A percentile compares a stretch with the other conserved stretches of the same genome.
phyloP scores from a whole-genome alignment of 2,113 vertebrate species.

The Protobothrops flavoviridis region DNA sequence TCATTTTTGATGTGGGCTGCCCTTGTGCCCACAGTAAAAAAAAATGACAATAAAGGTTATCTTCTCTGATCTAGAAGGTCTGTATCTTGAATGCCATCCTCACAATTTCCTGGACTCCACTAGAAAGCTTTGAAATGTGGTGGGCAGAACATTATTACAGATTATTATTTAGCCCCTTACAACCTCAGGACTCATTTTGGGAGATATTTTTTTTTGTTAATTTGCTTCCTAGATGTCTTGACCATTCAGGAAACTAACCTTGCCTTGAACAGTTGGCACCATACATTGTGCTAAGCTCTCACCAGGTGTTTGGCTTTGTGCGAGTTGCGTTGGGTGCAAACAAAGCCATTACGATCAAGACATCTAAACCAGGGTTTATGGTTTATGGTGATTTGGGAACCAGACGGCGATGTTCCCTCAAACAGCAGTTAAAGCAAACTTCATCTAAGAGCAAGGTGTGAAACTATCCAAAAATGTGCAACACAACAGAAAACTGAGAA shows the following conservation, averaged over 20 bases:
- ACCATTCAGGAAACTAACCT: not conserved
- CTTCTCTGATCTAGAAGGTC: too few relatives aligned
- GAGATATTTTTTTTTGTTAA: not conserved
- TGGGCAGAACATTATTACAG: not conserved
- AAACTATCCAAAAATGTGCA: not conserved
- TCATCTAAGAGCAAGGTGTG: not conserved
- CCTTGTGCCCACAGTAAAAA: too few relatives aligned
- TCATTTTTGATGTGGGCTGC: too few relatives aligned
- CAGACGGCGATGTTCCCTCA: not conserved
- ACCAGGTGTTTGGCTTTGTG: not conserved
- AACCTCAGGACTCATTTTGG: not conserved
- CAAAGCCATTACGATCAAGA: not conserved
- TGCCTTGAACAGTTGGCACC: not conserved
- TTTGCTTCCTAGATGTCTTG: not conserved
- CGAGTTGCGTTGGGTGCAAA: not conserved
- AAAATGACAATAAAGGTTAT: too few relatives aligned
- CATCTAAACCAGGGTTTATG: not conserved
- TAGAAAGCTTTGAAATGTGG: not conserved
- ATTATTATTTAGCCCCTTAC: not conserved
- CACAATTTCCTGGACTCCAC: not conserved
- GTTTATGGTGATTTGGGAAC: not conserved
- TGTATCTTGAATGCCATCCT: not conserved
- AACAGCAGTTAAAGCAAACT: not conserved
- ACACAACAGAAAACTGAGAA: not conserved
- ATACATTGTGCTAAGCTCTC: not conserved